Conservation (phyloP, 2,113 vertebrate genomes). For the Alosa alosa region DNA sequence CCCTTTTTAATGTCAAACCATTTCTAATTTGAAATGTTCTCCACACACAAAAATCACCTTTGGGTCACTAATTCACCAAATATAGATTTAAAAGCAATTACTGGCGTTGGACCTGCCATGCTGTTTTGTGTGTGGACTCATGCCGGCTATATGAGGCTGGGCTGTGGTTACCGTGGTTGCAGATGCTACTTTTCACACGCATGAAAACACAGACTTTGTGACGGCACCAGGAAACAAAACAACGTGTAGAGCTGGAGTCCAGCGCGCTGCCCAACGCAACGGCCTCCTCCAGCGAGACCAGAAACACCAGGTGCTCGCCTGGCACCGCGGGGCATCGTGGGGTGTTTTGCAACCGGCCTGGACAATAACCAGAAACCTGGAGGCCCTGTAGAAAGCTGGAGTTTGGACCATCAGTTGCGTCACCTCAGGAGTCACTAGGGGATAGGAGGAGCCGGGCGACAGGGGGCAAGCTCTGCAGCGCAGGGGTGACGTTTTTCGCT, state of each 20-base stretch:
- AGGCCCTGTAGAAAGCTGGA: slow-evolving; percentile 57
- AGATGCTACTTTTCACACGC: not conserved
- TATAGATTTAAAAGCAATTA: too few species aligned
- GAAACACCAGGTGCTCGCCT: slow-evolving; percentile 74
- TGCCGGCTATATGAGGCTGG: too few species aligned
- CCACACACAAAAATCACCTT: not conserved
- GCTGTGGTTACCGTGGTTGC: not conserved
- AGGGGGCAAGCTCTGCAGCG: not conserved
- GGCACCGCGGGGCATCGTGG: slow-evolving; percentile 65
- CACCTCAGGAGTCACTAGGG: slow-evolving; percentile 56
- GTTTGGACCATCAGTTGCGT: slow-evolving; percentile 65
- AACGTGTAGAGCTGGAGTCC: not conserved
- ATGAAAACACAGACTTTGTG: slow-evolving; percentile 53
- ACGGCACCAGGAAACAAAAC: slow-evolving; percentile 23
- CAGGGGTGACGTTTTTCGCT: not conserved
- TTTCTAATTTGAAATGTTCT: not conserved
- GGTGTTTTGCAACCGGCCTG: slow-evolving; percentile 63
- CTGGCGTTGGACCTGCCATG: too few species aligned
- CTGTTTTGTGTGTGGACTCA: not conserved
- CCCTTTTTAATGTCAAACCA: not conserved
- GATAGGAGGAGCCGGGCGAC: not conserved
- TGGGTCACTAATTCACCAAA: not conserved
- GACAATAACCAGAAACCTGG: slow-evolving; percentile 70
- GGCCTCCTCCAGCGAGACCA: slow-evolving; percentile 53
- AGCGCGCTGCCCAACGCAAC: slow-evolving; percentile 60